Base-by-base conservation (phyloP, 2,797 vertebrate genomes). In the Rousettus madagascariensis region DNA sequence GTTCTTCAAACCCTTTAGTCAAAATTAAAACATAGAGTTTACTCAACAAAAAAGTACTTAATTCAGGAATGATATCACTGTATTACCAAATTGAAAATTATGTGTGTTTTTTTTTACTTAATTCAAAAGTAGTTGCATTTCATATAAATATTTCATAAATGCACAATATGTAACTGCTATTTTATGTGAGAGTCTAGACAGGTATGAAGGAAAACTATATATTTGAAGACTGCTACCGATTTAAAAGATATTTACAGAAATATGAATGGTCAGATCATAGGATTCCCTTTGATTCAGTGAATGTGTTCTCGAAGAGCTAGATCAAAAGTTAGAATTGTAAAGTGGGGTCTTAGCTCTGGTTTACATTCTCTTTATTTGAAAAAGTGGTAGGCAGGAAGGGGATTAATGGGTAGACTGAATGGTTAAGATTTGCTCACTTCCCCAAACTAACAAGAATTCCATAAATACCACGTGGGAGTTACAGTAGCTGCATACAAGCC, bases 11-110 rank as follows among this genome's bases (percentile, higher is more conserved):
- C 7, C 9, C n/a, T 26, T 63, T 89, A 51, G 15, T 95, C 12
- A 89, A 46, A 69, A 92, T 83, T 78, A 91, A 91, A 93, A 57
- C 46, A 33, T 1, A 53, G 10, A 75, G 15, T 72, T 26, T 87
- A 53, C 20, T 91, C 46, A 80, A 66, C 38, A 3, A 7, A 53
- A 68, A 17, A 43, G 12, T 6, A 90, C 36, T 61, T 93, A 72
- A 71, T 89, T 86, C 11, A 43, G n/a, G 53, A 93, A 5, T 33
- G 41, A 16, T 26, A 51, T 41, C 49, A 82, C 49, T 20, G 0
- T 9, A 33, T 38, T 15, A 92, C 8, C 36, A 85, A 53, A 33
- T 0, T 71, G 17, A 71, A 84, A 88, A 78, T 2, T 71, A 36
- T 24, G 10, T 33, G 11, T 13, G 33, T 33, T 33, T 28, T 71